Evolutionary conservation across 2,113 vertebrate genomes (phyloP).

Genomic region (Columba livia): DNA sequence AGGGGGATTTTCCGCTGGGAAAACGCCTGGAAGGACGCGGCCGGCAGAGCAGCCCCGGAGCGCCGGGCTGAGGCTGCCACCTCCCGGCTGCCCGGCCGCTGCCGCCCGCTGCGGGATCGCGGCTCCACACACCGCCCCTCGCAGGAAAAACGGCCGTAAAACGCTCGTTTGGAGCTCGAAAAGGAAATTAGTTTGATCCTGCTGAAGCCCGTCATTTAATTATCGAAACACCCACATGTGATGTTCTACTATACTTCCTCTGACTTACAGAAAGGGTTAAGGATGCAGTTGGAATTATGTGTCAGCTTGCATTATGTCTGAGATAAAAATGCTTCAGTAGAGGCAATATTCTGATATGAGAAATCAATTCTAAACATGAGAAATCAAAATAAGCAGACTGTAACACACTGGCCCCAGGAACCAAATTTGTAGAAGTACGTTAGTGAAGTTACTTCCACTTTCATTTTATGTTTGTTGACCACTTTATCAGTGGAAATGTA

Average conservation of each 20-base stretch:
- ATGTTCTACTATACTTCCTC: fast-evolving
- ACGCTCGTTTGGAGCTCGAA: fast-evolving
- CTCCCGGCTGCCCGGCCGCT: constrained; percentile 44
- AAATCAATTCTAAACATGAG: not conserved
- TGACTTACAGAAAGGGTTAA: fast-evolving
- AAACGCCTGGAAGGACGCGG: not conserved
- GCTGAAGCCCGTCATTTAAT: fast-evolving
- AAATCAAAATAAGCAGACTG: not conserved
- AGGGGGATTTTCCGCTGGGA: not conserved
- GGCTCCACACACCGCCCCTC: not conserved
- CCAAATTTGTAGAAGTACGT: not conserved
- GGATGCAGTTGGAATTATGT: not conserved
- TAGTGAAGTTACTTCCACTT: not conserved
- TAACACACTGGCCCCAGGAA: not conserved
- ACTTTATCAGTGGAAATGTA: not conserved
- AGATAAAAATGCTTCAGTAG: not conserved
- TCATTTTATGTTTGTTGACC: not conserved
- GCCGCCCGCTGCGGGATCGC: too few species aligned
- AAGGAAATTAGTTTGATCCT: fast-evolving
- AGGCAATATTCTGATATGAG: not conserved
- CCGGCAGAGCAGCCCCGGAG: not conserved
- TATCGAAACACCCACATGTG: not conserved
- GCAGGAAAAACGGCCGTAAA: fast-evolving
- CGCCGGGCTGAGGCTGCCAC: constrained; percentile 67
- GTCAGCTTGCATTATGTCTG: fast-evolving